phyloP scores from a whole-genome alignment of 2,113 vertebrate genomes.

The Chionis minor region DNA sequence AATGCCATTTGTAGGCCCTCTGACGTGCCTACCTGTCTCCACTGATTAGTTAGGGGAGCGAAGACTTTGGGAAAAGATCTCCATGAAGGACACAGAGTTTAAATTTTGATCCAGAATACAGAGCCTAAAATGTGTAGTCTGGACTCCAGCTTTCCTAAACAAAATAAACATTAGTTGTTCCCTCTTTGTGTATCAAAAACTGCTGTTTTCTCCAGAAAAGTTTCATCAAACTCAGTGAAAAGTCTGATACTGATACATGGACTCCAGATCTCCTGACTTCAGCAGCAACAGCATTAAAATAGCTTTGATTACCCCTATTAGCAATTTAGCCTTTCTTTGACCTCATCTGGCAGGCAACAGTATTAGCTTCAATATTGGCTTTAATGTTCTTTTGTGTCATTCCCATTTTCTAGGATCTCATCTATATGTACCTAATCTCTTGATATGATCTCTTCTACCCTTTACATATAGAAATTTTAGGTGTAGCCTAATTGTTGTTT shows the following conservation, averaged over 20 bases:
- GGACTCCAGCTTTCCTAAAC: neutral
- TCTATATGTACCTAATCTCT: neutral
- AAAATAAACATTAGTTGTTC: neutral
- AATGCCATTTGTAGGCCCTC: neutral
- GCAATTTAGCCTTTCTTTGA: neutral
- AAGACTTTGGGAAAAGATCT: neutral
- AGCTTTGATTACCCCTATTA: neutral
- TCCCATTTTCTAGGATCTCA: neutral
- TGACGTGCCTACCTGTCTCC: neutral
- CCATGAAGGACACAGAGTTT: neutral
- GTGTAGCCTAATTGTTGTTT: neutral
- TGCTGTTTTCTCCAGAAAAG: neutral
- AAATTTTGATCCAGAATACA: neutral
- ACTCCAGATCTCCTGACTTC: neutral
- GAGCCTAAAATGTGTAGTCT: neutral
- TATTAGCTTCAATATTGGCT: neutral
- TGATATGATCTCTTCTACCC: neutral
- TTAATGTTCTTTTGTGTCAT: neutral
- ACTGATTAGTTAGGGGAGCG: neutral
- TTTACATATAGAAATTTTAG: neutral
- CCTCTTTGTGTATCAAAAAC: neutral
- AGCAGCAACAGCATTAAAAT: neutral
- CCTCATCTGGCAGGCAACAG: neutral
- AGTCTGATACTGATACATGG: neutral
- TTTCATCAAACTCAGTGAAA: neutral